These are phyloP conservation scores for Cavia aperea DNA, from an alignment of 2,113 vertebrate species.

Conservation along the genomic window DNA sequence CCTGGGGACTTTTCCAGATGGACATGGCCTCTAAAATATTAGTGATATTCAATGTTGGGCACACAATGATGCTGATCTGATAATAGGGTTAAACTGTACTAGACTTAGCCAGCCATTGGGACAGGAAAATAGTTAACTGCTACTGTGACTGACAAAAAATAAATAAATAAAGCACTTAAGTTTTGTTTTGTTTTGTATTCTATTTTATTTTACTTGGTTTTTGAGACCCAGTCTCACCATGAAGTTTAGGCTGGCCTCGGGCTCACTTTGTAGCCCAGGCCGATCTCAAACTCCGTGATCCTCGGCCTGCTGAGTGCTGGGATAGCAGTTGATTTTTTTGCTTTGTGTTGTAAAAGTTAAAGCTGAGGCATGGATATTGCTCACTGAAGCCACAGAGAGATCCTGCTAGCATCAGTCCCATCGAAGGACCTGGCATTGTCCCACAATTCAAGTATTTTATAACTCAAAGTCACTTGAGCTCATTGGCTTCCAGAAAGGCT, in stretches of 20 bases:
- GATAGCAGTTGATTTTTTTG: no score
- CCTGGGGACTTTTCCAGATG: conserved; percentile 34
- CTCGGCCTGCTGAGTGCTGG: no score
- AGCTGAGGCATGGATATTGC: not conserved
- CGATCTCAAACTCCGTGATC: no score
- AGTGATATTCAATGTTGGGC: not conserved
- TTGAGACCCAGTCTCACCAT: no score
- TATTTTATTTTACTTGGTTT: not conserved
- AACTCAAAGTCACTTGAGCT: conserved; percentile 3
- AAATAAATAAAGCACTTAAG: not conserved
- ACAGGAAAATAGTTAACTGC: not conserved
- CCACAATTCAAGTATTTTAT: not conserved
- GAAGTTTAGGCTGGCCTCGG: no score
- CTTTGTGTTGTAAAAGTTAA: not conserved
- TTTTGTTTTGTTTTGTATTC: not conserved
- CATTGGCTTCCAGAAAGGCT: not conserved
- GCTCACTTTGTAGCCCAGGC: no score
- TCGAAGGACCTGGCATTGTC: not conserved
- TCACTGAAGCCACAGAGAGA: not conserved
- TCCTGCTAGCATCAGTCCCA: not conserved
- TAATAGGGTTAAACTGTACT: not conserved
- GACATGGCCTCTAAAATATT: conserved; percentile 17
- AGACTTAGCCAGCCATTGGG: not conserved
- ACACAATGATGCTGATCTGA: conserved; percentile 27
- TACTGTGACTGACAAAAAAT: not conserved